A percentile compares a stretch with the other conserved stretches of the same genome.
phyloP scores from a whole-genome alignment of 2,113 vertebrate species.

The Agelaius tricolor region DNA sequence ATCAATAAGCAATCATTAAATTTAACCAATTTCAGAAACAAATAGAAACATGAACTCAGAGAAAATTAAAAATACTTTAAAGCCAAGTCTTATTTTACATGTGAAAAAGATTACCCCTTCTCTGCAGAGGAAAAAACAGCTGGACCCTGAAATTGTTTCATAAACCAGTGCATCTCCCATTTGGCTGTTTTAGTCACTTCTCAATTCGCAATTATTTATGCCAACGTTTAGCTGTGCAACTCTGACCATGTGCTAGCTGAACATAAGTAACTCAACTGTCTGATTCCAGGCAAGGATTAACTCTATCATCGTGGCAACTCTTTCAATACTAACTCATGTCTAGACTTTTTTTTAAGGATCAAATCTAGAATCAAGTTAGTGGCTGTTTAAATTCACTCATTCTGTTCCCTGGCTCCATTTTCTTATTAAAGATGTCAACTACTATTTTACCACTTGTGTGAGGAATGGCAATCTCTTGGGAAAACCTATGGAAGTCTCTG shows the following conservation, averaged over 20 bases:
- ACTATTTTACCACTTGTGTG: neutral
- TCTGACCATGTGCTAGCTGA: neutral
- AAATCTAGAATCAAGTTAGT: constrained; percentile 4
- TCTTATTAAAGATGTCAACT: neutral
- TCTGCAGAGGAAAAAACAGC: neutral
- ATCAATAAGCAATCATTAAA: neutral
- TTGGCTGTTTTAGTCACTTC: neutral
- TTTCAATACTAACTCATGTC: neutral
- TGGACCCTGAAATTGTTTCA: neutral
- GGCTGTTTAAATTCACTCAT: neutral
- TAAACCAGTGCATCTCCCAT: neutral
- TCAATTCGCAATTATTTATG: neutral
- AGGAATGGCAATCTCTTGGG: neutral
- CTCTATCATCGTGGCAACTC: neutral
- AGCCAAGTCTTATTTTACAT: neutral
- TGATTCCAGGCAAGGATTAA: neutral
- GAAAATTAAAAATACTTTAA: neutral
- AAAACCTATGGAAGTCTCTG: neutral
- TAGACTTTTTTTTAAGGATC: neutral
- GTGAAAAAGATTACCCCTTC: neutral
- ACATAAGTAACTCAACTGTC: neutral
- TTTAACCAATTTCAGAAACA: neutral
- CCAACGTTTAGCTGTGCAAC: neutral
- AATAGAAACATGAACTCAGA: neutral
- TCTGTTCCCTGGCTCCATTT: neutral